Percentiles rank a stretch among this genome's conserved stretches.
These are phyloP conservation scores for Hydrotaea diabolus DNA, from an alignment of 2,888 invertebrate genomes.

Conservation along the genomic window DNA sequence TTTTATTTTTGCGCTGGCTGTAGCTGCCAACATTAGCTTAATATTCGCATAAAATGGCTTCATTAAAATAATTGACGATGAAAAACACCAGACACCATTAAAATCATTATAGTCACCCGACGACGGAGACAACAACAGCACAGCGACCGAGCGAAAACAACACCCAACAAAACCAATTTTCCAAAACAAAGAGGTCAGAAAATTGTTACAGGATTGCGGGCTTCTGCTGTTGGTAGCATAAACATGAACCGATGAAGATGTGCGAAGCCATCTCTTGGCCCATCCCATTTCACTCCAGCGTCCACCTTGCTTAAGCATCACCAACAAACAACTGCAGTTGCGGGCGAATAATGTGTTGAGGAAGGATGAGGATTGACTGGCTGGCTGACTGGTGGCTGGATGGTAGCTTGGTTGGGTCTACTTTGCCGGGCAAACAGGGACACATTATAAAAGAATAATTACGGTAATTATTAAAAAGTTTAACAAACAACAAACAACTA, in stretches of 20 bases:
- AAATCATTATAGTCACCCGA: conserved; percentile 65
- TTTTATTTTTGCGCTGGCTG: conserved; percentile 23
- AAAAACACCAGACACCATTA: conserved; percentile 65
- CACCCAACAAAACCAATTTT: conserved; percentile 30
- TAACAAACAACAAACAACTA: conserved; percentile 62
- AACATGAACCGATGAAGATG: conserved; percentile 14
- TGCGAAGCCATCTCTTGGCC: background rate
- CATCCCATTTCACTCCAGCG: conserved; percentile 8
- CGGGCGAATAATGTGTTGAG: background rate
- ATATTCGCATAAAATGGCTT: conserved; percentile 63
- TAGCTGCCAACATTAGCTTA: conserved; percentile 60
- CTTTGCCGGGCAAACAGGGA: conserved; percentile 43
- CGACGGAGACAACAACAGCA: conserved; percentile 41
- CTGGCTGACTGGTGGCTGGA: background rate
- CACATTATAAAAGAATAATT: conserved; percentile 65
- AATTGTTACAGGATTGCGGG: conserved; percentile 37
- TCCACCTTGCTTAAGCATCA: conserved; percentile 6
- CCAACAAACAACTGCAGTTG: background rate
- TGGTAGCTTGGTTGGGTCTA: background rate
- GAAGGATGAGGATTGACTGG: background rate
- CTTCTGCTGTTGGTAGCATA: background rate
- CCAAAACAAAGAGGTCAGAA: conserved; percentile 42
- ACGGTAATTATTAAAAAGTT: conserved; percentile 68
- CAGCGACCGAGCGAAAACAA: background rate
- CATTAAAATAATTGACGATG: conserved; percentile 66